Evolutionary conservation across 1,140 invertebrate species (phyloP), one percentile per base, ranked within the genome.

Genomic region (Tyrophagus putrescentiae): DNA sequence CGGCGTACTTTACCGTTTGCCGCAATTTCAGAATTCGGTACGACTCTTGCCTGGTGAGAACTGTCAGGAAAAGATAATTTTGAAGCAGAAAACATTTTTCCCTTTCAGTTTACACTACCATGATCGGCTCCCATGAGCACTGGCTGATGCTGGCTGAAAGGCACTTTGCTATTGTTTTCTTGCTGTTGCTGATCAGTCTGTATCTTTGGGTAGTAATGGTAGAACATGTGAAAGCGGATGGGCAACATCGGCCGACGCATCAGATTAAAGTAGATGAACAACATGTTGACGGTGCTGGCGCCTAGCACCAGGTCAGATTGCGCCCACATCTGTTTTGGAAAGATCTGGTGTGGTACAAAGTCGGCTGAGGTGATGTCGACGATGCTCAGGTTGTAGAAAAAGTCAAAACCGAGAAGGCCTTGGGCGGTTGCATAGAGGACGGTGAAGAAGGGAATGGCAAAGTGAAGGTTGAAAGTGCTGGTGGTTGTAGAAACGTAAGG

Each of bases 11-110:
- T 13, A 48, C 23, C 7, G 7, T 6, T 48, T 21, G 45, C 23
- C 45, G 45, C 9, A 48, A 7, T 7, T 6, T 7, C 7, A 48
- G 45, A 48, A 48, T 48, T 48, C 45, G 45, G 18, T 29, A 7
- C 7, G 45, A 6, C 31, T 7, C 45, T 48, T 18, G 7, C 21
- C 21, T 21, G 9, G 23, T 21, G 7, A 48, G 21, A 48, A 21
- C 45, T 48, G 21, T 39, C 13, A 13, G 36, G 31, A 48, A 48
- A 48, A 13, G 45, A 48, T n/a, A n/a, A n/a, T n/a, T n/a, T 48
- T 18, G 45, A 48, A 29, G 18, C 36, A 21, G 13, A 21, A 39
- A 39, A 13, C 21, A 39, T 39, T 39, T 39, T 13, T 39, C 36
- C 36, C 36, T 13, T 39, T 21, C 21, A 48, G 31, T 48, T 29